Base-by-base conservation (phyloP, 2,113 vertebrate species). In the Arvicanthis niloticus region DNA sequence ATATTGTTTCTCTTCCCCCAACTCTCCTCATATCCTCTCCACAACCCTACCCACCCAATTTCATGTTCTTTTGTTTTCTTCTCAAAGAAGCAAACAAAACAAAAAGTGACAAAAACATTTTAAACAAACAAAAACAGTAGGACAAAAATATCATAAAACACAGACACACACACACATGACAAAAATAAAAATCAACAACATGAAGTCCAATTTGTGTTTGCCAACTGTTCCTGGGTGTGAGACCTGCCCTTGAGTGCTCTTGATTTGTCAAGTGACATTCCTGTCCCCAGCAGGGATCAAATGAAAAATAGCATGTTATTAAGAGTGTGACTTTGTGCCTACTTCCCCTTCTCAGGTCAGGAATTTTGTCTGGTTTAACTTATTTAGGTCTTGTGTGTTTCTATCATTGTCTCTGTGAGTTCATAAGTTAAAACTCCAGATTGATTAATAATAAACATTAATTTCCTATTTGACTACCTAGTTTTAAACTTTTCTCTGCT, bases 391-490 rank as follows among this genome's bases (percentile, higher is more conserved):
- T 11, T 81, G 10, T 22, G 19, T 13, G 51, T 81, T 81, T 7
- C 34, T 81, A 21, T 81, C 51, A 81, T 81, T 21, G 19, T n/a
- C 19, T 22, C 19, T 2, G 4, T 56, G 34, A 56, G 34, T 81
- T 56, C 21, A 5, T 56, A 81, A 56, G 34, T 81, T 81, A 56
- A 81, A 81, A 24, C 3, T n/a, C 48, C 51, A 3, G 10, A 40
- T 8, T 90, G 40, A 78, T 31, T 68, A 53, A 91, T 68, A 85
- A 78, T 67, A 68, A 75, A 86, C 84, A 88, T 81, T 37, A 82
- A 94, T 91, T 84, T 93, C 53, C 93, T 72, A 84, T 75, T 87
- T 72, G 45, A 96, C n/a, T 82, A 70, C 26, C 37, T 51, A 65
- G 40, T 85, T 80, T 88, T 42, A 94, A 96, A 58, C 37, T 85